Evolutionary conservation across 2,888 invertebrate genomes (phyloP), one percentile per base, ranked within the genome.

Genomic region (Lissocephala sabroskyi): DNA sequence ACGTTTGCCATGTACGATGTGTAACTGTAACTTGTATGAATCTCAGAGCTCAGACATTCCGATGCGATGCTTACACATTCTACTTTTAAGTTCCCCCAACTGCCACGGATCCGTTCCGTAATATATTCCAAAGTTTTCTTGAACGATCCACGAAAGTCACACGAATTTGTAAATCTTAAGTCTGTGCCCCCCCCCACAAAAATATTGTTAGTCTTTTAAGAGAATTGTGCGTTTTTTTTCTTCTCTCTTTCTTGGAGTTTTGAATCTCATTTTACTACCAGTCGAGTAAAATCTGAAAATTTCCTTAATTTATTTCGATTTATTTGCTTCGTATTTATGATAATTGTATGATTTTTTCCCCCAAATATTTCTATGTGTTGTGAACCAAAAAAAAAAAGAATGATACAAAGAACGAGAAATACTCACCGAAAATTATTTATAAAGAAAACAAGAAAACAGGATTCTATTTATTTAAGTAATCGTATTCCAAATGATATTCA

Each of bases 401-500:
- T 35, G 28, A 23, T 9, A 35, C 35, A 51, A 51, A 49, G 59
- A 49, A 26, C 6, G 19, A 36, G 11, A 41, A 53, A 65, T 60
- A 58, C 62, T 65, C 51, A 53, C 45, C 53, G 49, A 65, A 28
- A 29, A 41, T 11, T 11, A 16, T 29, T 30, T 9, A 57, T 57
- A 50, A 35, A 29, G 36, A 48, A 37, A 28, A 41, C n/a, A 28
- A 28, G 19, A n/a, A 41, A 17, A 11, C 11, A 28, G 30, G 28
- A 19, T 39, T 30, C 56, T 52, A 41, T 36, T 36, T 44, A 49
- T 41, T 65, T 56, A 66, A 52, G 56, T 53, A 3, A 23, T 62
- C 65, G 56, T 52, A 67, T 52, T 68, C 68, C 73, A 76, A 68
- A 76, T 73, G 55, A 76, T 66, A 71, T 57, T 56, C 58, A 44